Percentiles rank a stretch among this genome's conserved stretches.
Evolutionary conservation across 2,888 invertebrate genomes (phyloP).

Genomic region (Amiota minor): DNA sequence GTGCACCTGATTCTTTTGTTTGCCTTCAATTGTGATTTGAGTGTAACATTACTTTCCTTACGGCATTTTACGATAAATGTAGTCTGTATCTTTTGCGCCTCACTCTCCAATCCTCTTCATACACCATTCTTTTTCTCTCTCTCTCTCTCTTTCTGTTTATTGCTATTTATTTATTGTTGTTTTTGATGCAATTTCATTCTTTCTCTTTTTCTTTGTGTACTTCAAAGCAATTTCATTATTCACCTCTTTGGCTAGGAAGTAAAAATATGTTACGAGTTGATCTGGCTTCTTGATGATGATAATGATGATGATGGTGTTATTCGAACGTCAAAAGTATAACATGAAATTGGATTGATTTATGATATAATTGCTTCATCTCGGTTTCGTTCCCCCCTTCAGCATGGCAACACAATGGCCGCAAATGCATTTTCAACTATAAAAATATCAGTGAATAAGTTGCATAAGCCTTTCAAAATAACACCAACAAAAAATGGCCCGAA

Average conservation of each 20-base stretch:
- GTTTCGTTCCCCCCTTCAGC: background rate
- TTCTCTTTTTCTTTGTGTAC: background rate
- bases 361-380: slow-evolving; percentile 57
- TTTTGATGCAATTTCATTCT: background rate
- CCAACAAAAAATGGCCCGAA: slow-evolving; percentile 25
- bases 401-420: background rate
- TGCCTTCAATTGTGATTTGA: slow-evolving; percentile 17
- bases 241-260: slow-evolving; percentile 55
- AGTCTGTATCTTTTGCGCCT: slow-evolving; percentile 34
- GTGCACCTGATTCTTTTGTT: slow-evolving; percentile 32
- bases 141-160: slow-evolving; percentile 46
- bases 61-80: slow-evolving; percentile 60
- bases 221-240: slow-evolving; percentile 57
- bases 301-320: background rate
- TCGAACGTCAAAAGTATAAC: slow-evolving; percentile 55
- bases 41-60: slow-evolving; percentile 17
- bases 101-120: background rate
- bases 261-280: background rate
- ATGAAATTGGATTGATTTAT: slow-evolving; percentile 64
- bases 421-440: background rate
- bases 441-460: background rate
- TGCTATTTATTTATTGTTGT: slow-evolving; percentile 54
- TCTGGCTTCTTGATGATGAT: background rate
- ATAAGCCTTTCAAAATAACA: background rate
- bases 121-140: slow-evolving; percentile 52